Base-by-base conservation (phyloP, 2,113 vertebrate genomes). In the Butorides virescens region DNA sequence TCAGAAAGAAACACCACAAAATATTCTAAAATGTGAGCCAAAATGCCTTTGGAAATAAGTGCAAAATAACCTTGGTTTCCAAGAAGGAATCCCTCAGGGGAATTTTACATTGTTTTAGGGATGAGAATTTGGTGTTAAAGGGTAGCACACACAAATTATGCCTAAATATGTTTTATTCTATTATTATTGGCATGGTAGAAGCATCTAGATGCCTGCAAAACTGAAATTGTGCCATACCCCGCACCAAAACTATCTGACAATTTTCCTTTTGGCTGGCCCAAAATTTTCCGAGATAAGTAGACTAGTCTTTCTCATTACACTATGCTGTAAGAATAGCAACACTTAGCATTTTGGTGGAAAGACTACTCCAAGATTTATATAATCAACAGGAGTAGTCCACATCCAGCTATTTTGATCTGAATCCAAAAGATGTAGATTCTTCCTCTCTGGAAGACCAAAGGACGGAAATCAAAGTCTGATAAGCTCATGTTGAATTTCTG, bases 1-100 rank as follows among this genome's bases (percentile, higher is more conserved):
- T 63, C 56, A 95, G 55, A 79, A 90, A 76, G 83, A 90, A 94
- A 95, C 19, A 16, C 30, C 72, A 68, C 21, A 74, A 94, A 89
- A 56, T 86, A 44, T 53, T 94, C 62, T 86, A 70, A 92, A 94
- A 66, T 2, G 3, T 55, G 36, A 91, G 27, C 3, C 63, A 68
- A 91, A 95, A 73, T 82, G 3, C 12, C 47, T 84, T 55, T 68
- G 36, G 29, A 80, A 97, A 91, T 50, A 59, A 70, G 61, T 21
- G 10, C 2, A 36, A 53, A 75, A 55, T 67, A 21, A 81, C 5
- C 6, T 80, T 66, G 32, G 18, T 62, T 96, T 86, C 13, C 18
- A 58, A 44, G 70, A 70, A 27, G 3, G 17, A 70, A 29, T n/a
- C 5, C 15, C 44, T 46, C 10, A 42, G 36, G 12, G 12, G 4